Evolutionary conservation across 2,113 vertebrate genomes (phyloP).

Genomic region (Menura novaehollandiae): DNA sequence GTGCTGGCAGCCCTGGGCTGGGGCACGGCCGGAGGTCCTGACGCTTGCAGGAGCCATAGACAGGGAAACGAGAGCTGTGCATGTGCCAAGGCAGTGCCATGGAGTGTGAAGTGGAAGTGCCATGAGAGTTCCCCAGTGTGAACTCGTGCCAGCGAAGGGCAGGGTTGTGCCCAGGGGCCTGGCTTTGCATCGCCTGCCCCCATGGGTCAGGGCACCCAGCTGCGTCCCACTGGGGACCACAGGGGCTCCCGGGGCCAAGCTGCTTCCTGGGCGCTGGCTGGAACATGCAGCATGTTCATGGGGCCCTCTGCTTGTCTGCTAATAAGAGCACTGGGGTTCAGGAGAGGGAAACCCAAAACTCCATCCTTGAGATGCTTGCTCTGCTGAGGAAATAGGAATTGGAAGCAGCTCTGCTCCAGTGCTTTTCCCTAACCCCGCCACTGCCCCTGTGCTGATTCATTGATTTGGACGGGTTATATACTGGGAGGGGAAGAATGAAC

Average conservation of each 20-base stretch:
- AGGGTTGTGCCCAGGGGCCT: background rate
- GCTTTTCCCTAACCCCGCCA: conserved; percentile 22
- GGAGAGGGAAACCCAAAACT: background rate
- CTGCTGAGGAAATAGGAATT: background rate
- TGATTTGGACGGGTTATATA: conserved; percentile 66
- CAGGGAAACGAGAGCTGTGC: fast-evolving
- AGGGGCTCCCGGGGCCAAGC: fast-evolving
- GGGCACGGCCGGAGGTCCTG: fast-evolving
- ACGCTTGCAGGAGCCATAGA: background rate
- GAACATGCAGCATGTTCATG: fast-evolving
- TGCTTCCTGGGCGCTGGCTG: background rate
- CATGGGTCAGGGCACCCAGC: background rate
- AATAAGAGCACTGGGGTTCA: background rate
- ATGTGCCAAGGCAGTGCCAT: fast-evolving
- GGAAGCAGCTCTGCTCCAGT: background rate
- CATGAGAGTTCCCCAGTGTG: too few species aligned
- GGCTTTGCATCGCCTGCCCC: background rate
- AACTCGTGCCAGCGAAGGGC: fast-evolving
- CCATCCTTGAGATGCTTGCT: background rate
- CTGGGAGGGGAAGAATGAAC: conserved; percentile 47
- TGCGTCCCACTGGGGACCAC: background rate
- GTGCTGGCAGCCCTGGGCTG: background rate
- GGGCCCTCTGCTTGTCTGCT: background rate
- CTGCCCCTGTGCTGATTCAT: conserved; percentile 75
- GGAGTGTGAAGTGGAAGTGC: too few species aligned